A percentile compares a stretch with the other conserved stretches of the same genome.
These are phyloP conservation scores for Ambastaia sidthimunki DNA, from an alignment of 2,797 vertebrate genomes.

Conservation along the genomic window DNA sequence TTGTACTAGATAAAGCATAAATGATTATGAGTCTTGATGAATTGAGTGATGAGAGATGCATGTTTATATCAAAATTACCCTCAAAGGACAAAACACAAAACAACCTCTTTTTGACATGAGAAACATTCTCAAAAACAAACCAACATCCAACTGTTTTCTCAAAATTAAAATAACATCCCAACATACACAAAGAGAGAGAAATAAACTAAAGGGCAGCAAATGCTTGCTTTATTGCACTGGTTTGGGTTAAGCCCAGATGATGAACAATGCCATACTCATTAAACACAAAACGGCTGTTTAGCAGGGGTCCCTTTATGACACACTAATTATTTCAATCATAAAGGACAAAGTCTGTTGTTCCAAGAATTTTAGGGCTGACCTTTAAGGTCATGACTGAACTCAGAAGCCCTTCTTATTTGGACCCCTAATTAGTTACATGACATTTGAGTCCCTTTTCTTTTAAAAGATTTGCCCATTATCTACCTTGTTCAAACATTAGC, in stretches of 20 bases:
- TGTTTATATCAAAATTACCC: no score
- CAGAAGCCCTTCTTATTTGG: constrained; percentile 17
- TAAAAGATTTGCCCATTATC: not conserved
- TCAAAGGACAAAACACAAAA: no score
- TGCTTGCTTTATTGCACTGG: constrained; percentile 48
- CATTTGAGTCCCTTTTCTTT: not conserved
- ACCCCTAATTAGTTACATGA: constrained; percentile 18
- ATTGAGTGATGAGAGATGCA: not conserved
- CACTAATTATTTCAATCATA: constrained; percentile 73
- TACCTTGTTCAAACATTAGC: constrained; percentile 6
- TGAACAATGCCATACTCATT: constrained; percentile 72
- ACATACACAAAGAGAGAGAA: not conserved
- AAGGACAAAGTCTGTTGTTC: constrained; percentile 69
- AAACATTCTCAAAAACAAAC: no score
- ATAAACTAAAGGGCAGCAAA: not conserved
- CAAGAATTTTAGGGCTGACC: constrained; percentile 56
- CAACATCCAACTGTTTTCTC: no score
- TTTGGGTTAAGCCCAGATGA: constrained; percentile 71
- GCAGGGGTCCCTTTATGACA: constrained; percentile 71
- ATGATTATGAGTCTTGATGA: not conserved
- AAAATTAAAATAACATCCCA: not conserved
- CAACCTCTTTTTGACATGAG: no score
- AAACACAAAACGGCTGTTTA: constrained; percentile 71
- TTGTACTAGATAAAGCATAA: no score
- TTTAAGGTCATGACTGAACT: constrained; percentile 24